These are phyloP conservation scores for Dysmachus trigonus DNA, from an alignment of 2,888 invertebrate species.

Conservation along the genomic window DNA sequence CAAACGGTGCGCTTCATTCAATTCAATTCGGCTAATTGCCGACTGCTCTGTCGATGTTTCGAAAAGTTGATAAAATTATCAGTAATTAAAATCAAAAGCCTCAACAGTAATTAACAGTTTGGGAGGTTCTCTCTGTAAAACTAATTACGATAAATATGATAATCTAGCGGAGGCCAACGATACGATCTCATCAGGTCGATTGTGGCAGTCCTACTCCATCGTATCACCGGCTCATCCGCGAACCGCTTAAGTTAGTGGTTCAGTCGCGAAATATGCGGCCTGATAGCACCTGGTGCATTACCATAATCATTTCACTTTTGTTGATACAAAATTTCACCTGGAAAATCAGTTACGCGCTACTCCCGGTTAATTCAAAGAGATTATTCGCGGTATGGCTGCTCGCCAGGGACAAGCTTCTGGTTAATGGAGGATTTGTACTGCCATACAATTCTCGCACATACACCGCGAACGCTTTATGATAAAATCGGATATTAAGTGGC, in stretches of 20 bases:
- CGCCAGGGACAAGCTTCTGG: neutral
- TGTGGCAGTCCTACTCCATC: neutral
- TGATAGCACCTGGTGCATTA: conserved; percentile 25
- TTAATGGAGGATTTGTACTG: neutral
- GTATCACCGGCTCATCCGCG: neutral
- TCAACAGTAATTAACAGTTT: conserved; percentile 37
- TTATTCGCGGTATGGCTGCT: neutral
- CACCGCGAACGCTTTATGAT: neutral
- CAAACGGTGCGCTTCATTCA: conserved; percentile 15
- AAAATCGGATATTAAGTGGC: neutral
- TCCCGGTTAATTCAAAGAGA: conserved; percentile 10
- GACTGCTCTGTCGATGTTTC: neutral
- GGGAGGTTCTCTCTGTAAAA: conserved; percentile 13
- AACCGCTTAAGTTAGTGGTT: conserved; percentile 18
- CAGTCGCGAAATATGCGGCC: neutral
- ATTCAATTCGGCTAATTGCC: conserved; percentile 30
- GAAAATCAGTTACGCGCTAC: conserved; percentile 10
- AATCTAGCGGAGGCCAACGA: neutral
- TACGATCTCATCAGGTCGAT: neutral
- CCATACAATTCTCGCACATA: neutral
- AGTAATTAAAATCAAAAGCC: conserved; percentile 36
- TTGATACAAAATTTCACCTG: conserved; percentile 23
- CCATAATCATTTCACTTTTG: conserved; percentile 17
- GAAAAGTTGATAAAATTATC: conserved; percentile 36
- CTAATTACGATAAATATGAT: conserved; percentile 37